Evolutionary conservation across 64 coral and sea anemone species (phyloP).

Genomic region (Porites australiensis): DNA sequence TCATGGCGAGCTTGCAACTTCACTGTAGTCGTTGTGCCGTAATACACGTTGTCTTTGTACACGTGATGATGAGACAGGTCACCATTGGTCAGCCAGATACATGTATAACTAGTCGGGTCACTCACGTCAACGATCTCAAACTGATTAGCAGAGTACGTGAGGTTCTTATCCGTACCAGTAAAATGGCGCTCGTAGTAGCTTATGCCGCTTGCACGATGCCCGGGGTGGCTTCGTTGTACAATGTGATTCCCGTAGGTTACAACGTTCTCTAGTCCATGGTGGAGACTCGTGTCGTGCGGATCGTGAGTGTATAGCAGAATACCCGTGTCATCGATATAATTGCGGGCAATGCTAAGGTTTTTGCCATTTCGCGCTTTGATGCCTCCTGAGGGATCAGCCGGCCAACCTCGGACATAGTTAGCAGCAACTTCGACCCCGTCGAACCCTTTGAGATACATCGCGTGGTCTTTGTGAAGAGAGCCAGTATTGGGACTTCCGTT

Average conservation of each 20-base stretch:
- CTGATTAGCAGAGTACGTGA: slow-evolving; percentile 33
- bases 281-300: neutral
- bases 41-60: slow-evolving; percentile 41
- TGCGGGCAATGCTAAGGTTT: slow-evolving; percentile 6
- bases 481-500: slow-evolving; percentile 51
- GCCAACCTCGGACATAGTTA: slow-evolving; percentile 62
- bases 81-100: slow-evolving; percentile 46
- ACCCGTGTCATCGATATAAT: slow-evolving; percentile 53
- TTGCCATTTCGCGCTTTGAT: slow-evolving; percentile 52
- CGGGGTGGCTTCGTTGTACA: neutral
- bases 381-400: neutral
- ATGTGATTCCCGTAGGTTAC: slow-evolving; percentile 54
- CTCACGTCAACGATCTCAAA: slow-evolving; percentile 38
- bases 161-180: slow-evolving; percentile 20
- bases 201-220: neutral
- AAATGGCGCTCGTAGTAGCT: neutral
- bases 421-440: neutral
- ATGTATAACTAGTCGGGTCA: neutral
- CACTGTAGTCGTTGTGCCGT: neutral
- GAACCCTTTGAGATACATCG: slow-evolving; percentile 60
- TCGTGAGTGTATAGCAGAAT: slow-evolving; percentile 40
- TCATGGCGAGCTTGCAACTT: neutral
- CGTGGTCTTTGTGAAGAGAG: slow-evolving; percentile 17
- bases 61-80: slow-evolving; percentile 21
- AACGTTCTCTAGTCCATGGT: slow-evolving; percentile 28